Evolutionary conservation across 2,113 vertebrate genomes (phyloP), one percentile per base, ranked within the genome.

Genomic region (Aptenodytes forsteri): DNA sequence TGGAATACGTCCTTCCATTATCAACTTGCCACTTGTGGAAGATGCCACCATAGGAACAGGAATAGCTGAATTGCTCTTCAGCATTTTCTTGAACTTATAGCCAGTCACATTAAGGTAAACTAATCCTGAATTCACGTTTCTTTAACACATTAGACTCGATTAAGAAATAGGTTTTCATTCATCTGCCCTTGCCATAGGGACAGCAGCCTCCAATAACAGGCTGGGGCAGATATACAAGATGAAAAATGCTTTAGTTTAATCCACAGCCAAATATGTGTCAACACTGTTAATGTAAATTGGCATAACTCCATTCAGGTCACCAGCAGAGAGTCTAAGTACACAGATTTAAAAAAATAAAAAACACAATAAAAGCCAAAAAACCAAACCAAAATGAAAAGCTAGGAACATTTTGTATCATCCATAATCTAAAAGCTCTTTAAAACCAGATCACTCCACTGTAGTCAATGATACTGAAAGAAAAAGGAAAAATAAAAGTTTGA

Each of bases 181-280:
- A 77, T 49, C 62, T 88, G 34, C 29, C 64, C 71, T 93, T 76
- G 66, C 36, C 54, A 80, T 61, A 69, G 40, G 32, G 83, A 80
- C 40, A 61, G 17, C 27, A 95, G 16, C 21, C 49, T 88, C 58
- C 5, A 4, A 17, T 50, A 85, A 55, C 26, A 86, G 56, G 16
- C 66, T 88, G 16, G 49, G 79, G 47, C 32, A 95, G 82, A 67
- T 71, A 76, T 30, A 80, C 9, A 38, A 95, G 54, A 89, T 77
- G 62, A 83, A 93, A 96, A 90, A 92, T 88, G 23, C 49, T 76
- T 92, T 77, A 65, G 18, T 76, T 76, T 83, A 91, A 92, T 86
- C 71, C 6, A 19, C 34, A 90, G 47, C 26, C 54, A 92, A 86
- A 83, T 91, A 78, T 81, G 22, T 87, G 58, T 81, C 80, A 89